Conservation (phyloP, 2,113 vertebrate genomes). For the Oryzias celebensis region DNA sequence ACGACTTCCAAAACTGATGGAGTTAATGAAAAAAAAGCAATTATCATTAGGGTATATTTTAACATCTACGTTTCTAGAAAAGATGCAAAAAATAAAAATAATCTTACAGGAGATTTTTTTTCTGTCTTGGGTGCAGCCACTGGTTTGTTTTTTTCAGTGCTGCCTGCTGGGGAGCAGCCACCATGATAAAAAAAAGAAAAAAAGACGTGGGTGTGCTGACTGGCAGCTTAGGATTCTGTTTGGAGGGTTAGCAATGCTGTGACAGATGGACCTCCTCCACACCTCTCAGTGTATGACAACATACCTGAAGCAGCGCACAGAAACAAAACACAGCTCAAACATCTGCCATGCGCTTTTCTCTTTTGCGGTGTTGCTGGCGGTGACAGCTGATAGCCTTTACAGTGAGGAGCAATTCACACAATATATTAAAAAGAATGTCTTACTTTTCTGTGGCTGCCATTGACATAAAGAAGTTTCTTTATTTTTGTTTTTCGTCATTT, state of each 20-base stretch:
- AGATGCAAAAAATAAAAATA: too few species aligned
- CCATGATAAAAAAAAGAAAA: background rate
- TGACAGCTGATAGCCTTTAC: constrained; percentile 2
- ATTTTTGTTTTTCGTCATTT: too few species aligned
- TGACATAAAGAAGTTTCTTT: too few species aligned
- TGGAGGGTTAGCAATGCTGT: constrained; percentile 38
- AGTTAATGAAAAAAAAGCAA: too few species aligned
- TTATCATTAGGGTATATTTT: too few species aligned
- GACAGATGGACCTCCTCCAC: constrained; percentile 70
- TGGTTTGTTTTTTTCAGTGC: background rate
- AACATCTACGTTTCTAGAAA: too few species aligned
- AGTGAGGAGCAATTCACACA: background rate
- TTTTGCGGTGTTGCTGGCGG: background rate
- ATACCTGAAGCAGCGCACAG: constrained; percentile 45
- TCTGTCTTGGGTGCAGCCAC: background rate
- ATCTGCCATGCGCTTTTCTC: constrained; percentile 13
- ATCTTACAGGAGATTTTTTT: too few species aligned
- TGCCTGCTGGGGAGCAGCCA: constrained; percentile 18
- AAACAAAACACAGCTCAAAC: constrained; percentile 35
- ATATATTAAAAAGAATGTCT: background rate
- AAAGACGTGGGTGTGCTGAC: constrained; percentile 43
- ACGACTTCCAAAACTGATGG: too few species aligned
- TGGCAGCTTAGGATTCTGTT: constrained; percentile 64
- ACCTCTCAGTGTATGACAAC: constrained; percentile 54
- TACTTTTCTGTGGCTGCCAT: background rate